Conservation (phyloP, 2,888 invertebrate species). For the Drosophila dives region DNA sequence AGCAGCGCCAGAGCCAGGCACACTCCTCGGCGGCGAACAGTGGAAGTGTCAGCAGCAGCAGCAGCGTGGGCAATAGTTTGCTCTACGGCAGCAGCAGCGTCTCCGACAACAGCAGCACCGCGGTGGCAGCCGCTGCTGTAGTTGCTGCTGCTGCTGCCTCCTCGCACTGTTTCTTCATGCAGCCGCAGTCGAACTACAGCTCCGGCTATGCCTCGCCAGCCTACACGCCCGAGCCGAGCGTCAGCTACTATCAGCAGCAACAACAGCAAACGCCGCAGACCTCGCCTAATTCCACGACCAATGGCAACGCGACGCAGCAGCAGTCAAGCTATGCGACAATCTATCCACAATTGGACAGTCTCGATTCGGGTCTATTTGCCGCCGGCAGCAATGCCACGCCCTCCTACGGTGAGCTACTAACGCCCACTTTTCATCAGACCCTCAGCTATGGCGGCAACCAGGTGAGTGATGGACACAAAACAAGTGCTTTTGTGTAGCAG, state of each 20-base stretch:
- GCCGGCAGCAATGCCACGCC: slow-evolving; percentile 70
- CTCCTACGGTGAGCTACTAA: slow-evolving; percentile 81
- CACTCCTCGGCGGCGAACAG: slow-evolving; percentile 30
- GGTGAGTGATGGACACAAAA: slow-evolving; percentile 49
- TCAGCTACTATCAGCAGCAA: slow-evolving; percentile 67
- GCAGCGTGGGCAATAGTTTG: slow-evolving; percentile 22
- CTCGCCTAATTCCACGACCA: slow-evolving; percentile 24
- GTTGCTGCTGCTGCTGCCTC: slow-evolving; percentile 29
- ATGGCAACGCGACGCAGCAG: slow-evolving; percentile 9
- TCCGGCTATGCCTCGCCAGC: slow-evolving; percentile 83
- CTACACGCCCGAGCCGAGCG: slow-evolving; percentile 71
- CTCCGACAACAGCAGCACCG: slow-evolving; percentile 21
- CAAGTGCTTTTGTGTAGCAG: background rate
- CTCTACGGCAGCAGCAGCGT: slow-evolving; percentile 34
- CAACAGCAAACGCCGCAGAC: slow-evolving; percentile 42
- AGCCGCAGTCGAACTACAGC: slow-evolving; percentile 82
- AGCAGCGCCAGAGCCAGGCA: slow-evolving; percentile 88
- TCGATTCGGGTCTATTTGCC: slow-evolving; percentile 75
- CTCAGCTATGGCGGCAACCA: slow-evolving; percentile 74
- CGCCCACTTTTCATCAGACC: slow-evolving; percentile 69
- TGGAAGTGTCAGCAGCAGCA: background rate
- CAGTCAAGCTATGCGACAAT: slow-evolving; percentile 44
- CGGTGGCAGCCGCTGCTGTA: slow-evolving; percentile 33
- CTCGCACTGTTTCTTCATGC: slow-evolving; percentile 75
- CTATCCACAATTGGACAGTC: slow-evolving; percentile 70